Evolutionary conservation across 1,140 invertebrate genomes (phyloP).

Genomic region (Drosophila tani): DNA sequence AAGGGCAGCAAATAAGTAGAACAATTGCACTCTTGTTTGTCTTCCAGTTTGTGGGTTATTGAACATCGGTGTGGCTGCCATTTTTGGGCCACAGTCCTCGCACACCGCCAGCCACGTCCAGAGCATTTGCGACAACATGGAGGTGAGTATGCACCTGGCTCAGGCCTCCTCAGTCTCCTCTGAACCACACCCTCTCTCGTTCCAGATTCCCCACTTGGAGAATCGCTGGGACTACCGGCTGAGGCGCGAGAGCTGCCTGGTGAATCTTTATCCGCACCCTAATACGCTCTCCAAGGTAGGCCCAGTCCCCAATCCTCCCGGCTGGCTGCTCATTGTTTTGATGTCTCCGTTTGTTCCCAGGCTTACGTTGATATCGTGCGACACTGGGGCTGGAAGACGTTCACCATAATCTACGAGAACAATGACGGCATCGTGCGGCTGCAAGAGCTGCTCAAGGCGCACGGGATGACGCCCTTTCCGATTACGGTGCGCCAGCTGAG

Average conservation of each 20-base stretch:
- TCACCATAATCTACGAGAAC: slow-evolving; percentile 98
- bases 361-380: slow-evolving; percentile 96
- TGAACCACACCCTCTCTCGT: slow-evolving; percentile 27
- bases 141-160: slow-evolving; percentile 85
- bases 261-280: slow-evolving; percentile 97
- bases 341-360: slow-evolving; percentile 84
- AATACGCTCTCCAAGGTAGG: slow-evolving; percentile 93
- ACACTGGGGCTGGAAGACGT: slow-evolving; percentile 96
- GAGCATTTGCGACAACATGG: slow-evolving; percentile 98
- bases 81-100: slow-evolving; percentile 96
- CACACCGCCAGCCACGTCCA: slow-evolving; percentile 97
- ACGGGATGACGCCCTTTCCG: slow-evolving; percentile 92
- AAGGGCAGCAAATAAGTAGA: slow-evolving; percentile 26
- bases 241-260: slow-evolving; percentile 94
- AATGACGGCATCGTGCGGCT: slow-evolving; percentile 96
- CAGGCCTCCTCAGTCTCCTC: not conserved
- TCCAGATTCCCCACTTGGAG: slow-evolving; percentile 94
- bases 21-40: slow-evolving; percentile 29
- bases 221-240: slow-evolving; percentile 96
- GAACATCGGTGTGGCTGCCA: slow-evolving; percentile 94
- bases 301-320: not conserved
- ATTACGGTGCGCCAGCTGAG: slow-evolving; percentile 92
- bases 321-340: slow-evolving; percentile 15
- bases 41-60: slow-evolving; percentile 95
- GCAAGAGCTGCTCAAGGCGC: slow-evolving; percentile 96